A percentile compares a stretch with the other conserved stretches of the same genome.
These are phyloP conservation scores for Chaitophorus viminalis DNA, from an alignment of 2,888 invertebrate genomes.

Conservation along the genomic window DNA sequence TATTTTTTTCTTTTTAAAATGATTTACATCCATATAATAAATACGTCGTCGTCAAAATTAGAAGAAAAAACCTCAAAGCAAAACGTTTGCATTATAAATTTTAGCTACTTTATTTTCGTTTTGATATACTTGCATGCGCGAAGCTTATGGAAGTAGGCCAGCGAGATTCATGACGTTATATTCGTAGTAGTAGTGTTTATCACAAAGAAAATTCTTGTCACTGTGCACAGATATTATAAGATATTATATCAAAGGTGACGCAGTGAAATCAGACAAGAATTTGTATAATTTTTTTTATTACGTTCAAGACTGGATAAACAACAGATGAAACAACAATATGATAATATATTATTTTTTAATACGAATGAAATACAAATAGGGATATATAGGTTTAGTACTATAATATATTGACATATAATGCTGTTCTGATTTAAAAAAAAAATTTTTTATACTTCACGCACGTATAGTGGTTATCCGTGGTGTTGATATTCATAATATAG, in stretches of 20 bases:
- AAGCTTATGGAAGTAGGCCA: slow-evolving; percentile 5
- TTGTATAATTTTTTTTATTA: no score
- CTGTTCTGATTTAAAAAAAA: no score
- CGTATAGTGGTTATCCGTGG: no score
- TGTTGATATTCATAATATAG: background rate
- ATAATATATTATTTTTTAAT: no score
- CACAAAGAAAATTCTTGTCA: background rate
- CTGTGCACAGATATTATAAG: background rate
- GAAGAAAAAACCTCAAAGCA: slow-evolving; percentile 12
- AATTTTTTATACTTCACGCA: no score
- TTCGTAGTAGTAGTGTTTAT: background rate
- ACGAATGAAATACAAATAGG: no score
- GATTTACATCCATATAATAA: slow-evolving; percentile 38
- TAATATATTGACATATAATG: no score
- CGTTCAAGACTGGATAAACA: no score
- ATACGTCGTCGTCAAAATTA: slow-evolving; percentile 42
- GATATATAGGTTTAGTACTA: no score
- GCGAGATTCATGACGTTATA: background rate
- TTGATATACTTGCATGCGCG: background rate
- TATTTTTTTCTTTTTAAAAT: background rate
- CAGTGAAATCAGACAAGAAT: background rate
- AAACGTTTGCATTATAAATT: background rate
- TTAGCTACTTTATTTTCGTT: slow-evolving; percentile 5
- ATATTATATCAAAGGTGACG: background rate
- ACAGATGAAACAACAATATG: no score